phyloP scores from a whole-genome alignment of 2,888 invertebrate genomes.

The Drosophila borborema region DNA sequence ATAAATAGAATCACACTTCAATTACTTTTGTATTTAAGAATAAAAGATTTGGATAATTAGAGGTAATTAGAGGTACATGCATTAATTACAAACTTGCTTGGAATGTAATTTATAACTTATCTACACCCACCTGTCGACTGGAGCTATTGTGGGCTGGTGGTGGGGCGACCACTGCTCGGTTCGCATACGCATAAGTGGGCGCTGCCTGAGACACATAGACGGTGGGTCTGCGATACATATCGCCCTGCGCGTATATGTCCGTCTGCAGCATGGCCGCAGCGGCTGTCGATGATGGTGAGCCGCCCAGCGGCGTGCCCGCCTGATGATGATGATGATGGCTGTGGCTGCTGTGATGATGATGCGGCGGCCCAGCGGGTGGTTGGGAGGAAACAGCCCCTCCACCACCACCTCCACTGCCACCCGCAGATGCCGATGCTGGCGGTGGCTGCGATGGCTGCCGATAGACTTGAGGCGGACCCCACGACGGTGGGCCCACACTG shows the following conservation, averaged over 20 bases:
- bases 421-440: conserved; percentile 34
- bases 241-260: conserved; percentile 86
- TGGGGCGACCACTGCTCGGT: conserved; percentile 84
- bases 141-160: conserved; percentile 85
- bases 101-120: not conserved
- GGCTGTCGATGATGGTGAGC: conserved; percentile 82
- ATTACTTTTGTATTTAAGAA: conserved; percentile 1
- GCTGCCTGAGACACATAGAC: conserved; percentile 88
- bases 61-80: not conserved
- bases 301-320: conserved; percentile 85
- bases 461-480: conserved; percentile 85
- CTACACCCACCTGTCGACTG: conserved; percentile 84
- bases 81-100: too few species aligned
- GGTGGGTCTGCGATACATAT: conserved; percentile 88
- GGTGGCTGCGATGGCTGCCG: conserved; percentile 79
- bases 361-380: conserved; percentile 55
- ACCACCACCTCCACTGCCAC: conserved; percentile 5
- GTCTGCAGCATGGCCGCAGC: conserved; percentile 83
- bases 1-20: not conserved
- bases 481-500: conserved; percentile 83
- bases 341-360: conserved; percentile 68
- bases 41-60: not conserved
- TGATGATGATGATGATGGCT: conserved; percentile 86
- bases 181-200: conserved; percentile 83
- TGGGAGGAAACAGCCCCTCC: conserved; percentile 19